These are phyloP conservation scores for zebrafish (Danio rerio) DNA, from an alignment of 2,113 vertebrate genomes.

Conservation along the genomic window DNA sequence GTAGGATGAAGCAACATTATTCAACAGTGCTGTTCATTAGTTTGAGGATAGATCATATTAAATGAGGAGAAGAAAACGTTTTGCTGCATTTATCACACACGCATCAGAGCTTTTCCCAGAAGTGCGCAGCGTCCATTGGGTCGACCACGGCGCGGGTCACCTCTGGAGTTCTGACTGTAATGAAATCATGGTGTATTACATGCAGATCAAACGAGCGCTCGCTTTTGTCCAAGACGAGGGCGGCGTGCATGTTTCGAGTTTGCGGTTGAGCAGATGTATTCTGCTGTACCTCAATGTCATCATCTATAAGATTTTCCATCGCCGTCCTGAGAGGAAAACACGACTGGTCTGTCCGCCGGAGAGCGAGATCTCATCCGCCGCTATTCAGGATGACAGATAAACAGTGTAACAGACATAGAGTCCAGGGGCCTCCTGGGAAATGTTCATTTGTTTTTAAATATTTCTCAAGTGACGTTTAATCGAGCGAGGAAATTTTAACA, in stretches of 20 bases:
- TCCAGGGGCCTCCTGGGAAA: neutral
- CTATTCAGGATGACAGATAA: neutral
- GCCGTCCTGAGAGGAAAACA: conserved; percentile 17
- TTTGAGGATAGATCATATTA: neutral
- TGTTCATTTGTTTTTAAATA: no score
- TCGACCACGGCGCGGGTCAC: conserved; percentile 31
- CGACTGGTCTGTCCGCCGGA: neutral
- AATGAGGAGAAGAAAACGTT: neutral
- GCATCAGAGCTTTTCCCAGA: conserved; percentile 56
- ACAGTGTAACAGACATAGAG: neutral
- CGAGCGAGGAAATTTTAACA: no score
- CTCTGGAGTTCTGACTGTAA: conserved; percentile 62
- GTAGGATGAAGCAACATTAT: no score
- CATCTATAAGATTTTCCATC: conserved; percentile 61
- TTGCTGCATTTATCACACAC: conserved; percentile 37
- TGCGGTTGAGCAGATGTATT: conserved; percentile 57
- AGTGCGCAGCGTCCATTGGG: conserved; percentile 30
- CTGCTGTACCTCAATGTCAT: conserved; percentile 66
- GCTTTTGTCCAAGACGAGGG: conserved; percentile 59
- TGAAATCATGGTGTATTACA: conserved; percentile 70
- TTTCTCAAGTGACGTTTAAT: no score
- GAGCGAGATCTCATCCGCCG: neutral
- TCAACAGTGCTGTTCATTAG: no score
- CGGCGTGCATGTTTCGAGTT: conserved; percentile 68
- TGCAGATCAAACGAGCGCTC: conserved; percentile 63